These are phyloP conservation scores for Pteropus rufus DNA, from an alignment of 2,797 vertebrate species.

Conservation along the genomic window DNA sequence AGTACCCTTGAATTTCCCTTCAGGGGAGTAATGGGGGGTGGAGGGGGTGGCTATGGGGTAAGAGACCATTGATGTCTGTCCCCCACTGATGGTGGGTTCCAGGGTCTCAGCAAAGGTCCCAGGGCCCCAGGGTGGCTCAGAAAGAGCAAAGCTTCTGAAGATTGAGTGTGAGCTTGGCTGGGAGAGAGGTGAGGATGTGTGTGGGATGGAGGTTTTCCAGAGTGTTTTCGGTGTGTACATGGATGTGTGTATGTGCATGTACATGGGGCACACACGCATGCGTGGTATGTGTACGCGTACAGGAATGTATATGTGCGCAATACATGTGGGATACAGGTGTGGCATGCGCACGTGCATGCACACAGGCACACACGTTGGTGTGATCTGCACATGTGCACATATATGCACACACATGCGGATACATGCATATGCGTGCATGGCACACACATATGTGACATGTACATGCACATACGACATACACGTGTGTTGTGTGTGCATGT, in stretches of 20 bases:
- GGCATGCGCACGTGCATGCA: too few relatives aligned
- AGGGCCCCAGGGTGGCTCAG: neutral
- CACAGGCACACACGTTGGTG: too few relatives aligned
- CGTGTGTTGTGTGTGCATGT: fast-evolving
- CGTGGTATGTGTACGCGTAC: too few relatives aligned
- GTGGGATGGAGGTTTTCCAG: neutral
- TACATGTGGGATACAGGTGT: too few relatives aligned
- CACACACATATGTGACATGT: too few relatives aligned
- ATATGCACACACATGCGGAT: too few relatives aligned
- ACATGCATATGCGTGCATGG: too few relatives aligned
- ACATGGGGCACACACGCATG: too few relatives aligned
- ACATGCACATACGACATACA: too few relatives aligned
- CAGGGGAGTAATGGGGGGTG: neutral
- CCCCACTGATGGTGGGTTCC: neutral
- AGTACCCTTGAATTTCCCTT: neutral
- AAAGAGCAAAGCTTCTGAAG: neutral
- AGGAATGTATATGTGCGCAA: too few relatives aligned
- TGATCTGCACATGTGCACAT: too few relatives aligned
- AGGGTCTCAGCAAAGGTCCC: neutral
- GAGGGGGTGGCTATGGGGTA: neutral
- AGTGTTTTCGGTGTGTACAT: neutral
- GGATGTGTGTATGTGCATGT: neutral
- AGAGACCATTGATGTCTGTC: neutral
- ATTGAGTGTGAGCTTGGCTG: fast-evolving
- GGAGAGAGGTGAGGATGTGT: neutral